Conservation (phyloP, 2,113 vertebrate species). For the Shinisaurus crocodilurus region DNA sequence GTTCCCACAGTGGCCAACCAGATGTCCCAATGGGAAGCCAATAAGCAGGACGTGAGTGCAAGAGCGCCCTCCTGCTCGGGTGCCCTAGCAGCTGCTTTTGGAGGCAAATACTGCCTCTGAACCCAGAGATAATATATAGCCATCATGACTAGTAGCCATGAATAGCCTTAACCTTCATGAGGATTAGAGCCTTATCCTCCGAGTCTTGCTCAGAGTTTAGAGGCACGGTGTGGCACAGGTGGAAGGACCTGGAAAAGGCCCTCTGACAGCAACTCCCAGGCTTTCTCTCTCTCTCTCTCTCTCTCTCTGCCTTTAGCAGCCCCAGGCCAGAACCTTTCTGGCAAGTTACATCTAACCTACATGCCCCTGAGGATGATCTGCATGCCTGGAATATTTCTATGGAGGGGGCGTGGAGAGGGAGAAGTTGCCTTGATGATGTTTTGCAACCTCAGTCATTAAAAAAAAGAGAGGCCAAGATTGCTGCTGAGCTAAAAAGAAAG, state of each 20-base stretch:
- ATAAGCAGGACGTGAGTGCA: too few relatives aligned
- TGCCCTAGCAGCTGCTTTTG: too few relatives aligned
- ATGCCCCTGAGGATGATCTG: constrained; percentile 68
- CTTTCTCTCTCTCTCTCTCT: constrained; percentile 24
- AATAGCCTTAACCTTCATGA: too few relatives aligned
- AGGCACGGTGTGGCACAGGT: constrained; percentile 8
- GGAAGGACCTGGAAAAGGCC: constrained; percentile 48
- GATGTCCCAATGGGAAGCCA: too few relatives aligned
- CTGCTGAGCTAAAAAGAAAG: constrained; percentile 73
- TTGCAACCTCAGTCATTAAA: not conserved
- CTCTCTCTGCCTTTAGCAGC: constrained; percentile 52
- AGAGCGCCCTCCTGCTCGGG: too few relatives aligned
- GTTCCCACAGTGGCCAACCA: too few relatives aligned
- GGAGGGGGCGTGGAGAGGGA: constrained; percentile 49
- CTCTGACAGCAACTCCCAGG: constrained; percentile 43
- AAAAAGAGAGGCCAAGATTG: not conserved
- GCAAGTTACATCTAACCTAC: constrained; percentile 72
- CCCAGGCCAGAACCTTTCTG: constrained; percentile 65
- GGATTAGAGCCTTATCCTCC: too few relatives aligned
- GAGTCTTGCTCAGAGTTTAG: constrained; percentile 11
- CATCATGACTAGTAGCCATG: too few relatives aligned
- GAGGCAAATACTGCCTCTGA: too few relatives aligned
- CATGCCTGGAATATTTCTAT: constrained; percentile 87
- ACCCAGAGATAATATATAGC: too few relatives aligned
- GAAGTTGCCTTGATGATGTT: constrained; percentile 60